Evolutionary conservation across 2,888 invertebrate species (phyloP).

Genomic region (Eupithecia tripunctaria): DNA sequence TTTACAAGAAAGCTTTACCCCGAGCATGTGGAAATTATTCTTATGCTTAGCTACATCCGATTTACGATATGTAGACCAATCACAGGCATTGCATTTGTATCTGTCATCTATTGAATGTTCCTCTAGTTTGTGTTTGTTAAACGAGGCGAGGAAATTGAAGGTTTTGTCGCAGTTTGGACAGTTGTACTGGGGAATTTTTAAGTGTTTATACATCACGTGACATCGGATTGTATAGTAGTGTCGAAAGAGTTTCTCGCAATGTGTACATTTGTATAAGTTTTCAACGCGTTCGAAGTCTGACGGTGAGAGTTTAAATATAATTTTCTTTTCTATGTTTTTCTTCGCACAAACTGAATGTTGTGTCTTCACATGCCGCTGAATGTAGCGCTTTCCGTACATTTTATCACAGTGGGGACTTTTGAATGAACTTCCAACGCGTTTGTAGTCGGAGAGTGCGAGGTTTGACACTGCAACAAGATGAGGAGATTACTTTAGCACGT

Average conservation of each 20-base stretch:
- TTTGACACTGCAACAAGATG: too few species aligned
- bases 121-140: background rate
- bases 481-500: too few species aligned
- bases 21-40: background rate
- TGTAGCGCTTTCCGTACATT: too few species aligned
- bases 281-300: too few species aligned
- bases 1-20: background rate
- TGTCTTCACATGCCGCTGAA: too few species aligned
- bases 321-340: too few species aligned
- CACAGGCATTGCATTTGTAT: background rate
- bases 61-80: background rate
- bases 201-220: background rate
- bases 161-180: background rate
- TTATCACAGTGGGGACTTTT: too few species aligned
- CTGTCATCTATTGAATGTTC: background rate
- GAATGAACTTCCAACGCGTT: too few species aligned
- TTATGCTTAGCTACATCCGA: background rate
- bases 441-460: too few species aligned
- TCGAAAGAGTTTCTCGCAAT: background rate
- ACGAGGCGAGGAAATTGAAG: background rate
- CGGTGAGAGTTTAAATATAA: too few species aligned
- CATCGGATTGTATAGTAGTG: background rate
- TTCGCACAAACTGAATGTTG: too few species aligned
- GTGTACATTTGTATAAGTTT: background rate
- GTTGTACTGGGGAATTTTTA: background rate